Conservation (phyloP, 2,113 vertebrate genomes). For the Apaloderma vittatum region DNA sequence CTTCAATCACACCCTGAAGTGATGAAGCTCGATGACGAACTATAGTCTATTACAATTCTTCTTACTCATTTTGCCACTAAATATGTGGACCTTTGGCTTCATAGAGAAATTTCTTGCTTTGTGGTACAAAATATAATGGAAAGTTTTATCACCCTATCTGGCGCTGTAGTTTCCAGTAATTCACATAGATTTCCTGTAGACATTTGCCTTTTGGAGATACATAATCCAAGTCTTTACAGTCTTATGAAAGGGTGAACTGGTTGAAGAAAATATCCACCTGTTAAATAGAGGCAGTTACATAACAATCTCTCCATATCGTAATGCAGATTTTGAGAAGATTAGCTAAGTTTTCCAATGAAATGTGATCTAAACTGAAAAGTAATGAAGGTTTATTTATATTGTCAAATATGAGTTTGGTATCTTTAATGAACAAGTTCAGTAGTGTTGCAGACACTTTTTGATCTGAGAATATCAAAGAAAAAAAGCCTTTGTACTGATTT, state of each 20-base stretch:
- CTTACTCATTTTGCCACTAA: not conserved
- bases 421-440: not conserved
- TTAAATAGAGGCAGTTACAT: constrained; percentile 12
- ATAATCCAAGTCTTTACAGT: not conserved
- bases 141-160: not conserved
- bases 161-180: not conserved
- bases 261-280: not conserved
- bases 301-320: constrained; percentile 37
- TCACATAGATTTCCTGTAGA: not conserved
- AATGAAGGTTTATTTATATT: not conserved
- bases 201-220: not conserved
- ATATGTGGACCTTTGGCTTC: not conserved
- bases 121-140: not conserved
- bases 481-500: not conserved
- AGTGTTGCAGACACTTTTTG: not conserved
- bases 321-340: constrained; percentile 17
- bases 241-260: not conserved
- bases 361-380: not conserved
- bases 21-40: not conserved
- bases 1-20: not conserved
- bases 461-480: not conserved
- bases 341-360: not conserved
- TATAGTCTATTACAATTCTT: not conserved
- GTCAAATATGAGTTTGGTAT: not conserved
- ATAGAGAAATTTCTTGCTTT: not conserved